Base-by-base conservation (phyloP, 2,113 vertebrate species). In the Calonectris borealis region DNA sequence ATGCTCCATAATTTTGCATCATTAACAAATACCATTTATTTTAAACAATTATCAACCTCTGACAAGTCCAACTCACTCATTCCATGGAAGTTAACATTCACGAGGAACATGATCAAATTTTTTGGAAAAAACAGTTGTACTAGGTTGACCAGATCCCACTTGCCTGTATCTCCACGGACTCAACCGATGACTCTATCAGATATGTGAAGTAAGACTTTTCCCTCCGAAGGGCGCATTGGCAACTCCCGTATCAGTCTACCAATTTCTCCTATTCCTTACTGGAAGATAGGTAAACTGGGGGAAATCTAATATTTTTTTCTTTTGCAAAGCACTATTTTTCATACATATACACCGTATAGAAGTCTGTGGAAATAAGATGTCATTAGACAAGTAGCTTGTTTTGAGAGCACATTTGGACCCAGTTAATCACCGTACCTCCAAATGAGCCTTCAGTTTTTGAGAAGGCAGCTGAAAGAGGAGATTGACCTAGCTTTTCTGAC, bases 91-190 rank as follows among this genome's bases (percentile, higher is more conserved):
- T 22, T 57, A 19, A 65, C 38, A 49, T 25, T n/a, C 24, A 44
- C 0, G 0, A 73, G 27, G 24, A 78, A 32, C 2, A 11, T 3
- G 14, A 71, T 27, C 19, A 44, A 2, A 10, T 38, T n/a, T 65
- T 72, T n/a, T 8, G 7, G 10, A 29, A 34, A 34, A 16, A 64
- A 21, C 36, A 13, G 6, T 11, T 62, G 15, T 25, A 27, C 4
- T 22, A 17, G 14, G 19, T 42, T 71, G 57, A 44, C 16, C 69
- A 85, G 48, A 31, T 36, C 34, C 42, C 58, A 31, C 36, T 17
- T 34, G 36, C 22, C 12, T 44, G 15, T 34, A 44, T 27, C 38
- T 60, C 54, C 49, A 38, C 1, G 0, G 10, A 27, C 19, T 27
- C 69, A 72, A 40, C 11, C 46, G 24, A 31, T 12, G 14, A 24